Base-by-base conservation (phyloP, 2,888 invertebrate species). In the Heliconius ethilla region DNA sequence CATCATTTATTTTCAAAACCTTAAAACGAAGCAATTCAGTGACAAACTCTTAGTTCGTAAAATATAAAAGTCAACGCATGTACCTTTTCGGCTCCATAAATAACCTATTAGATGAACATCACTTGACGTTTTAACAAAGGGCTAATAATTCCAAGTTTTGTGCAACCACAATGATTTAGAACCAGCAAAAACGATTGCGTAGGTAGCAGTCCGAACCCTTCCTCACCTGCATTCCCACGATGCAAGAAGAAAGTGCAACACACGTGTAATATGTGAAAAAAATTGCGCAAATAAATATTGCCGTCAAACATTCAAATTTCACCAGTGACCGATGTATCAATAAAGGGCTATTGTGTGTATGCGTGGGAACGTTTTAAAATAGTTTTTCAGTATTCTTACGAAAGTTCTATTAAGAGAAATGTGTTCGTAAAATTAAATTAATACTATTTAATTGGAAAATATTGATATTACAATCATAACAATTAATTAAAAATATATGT, bases 151-250 rank as follows among this genome's bases (percentile, higher is more conserved):
- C 81, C 88, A 89, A 93, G 90, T 92, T 93, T 92, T 93, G 93
- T 94, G 93, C 94, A 93, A 94, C 90, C 86, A 88, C 84, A 87
- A 86, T 86, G 88, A 86, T 83, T 85, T 83, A 84, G 84, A 86
- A 78, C 33, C 82, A 83, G 87, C 90, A 92, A 91, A 91, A 90
- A 88, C 63, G 86, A 81, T 73, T 83, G 84, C 83, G 86, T 85
- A 85, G 86, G 87, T 85, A 87, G 89, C 91, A 91, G 92, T 92
- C 92, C 86, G 88, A 93, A 92, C 94, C 93, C 93, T 93, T 93
- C 92, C 90, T 86, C 94, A 94, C 94, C 92, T 94, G 94, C 94
- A 89, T 94, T 93, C 94, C 94, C 94, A 94, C 94, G 94, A 88
- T 89, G 83, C 62, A 82, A 80, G 85, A 91, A 93, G 94, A 94